Conservation (phyloP, 2,113 vertebrate genomes). For the Spilogale gracilis region DNA sequence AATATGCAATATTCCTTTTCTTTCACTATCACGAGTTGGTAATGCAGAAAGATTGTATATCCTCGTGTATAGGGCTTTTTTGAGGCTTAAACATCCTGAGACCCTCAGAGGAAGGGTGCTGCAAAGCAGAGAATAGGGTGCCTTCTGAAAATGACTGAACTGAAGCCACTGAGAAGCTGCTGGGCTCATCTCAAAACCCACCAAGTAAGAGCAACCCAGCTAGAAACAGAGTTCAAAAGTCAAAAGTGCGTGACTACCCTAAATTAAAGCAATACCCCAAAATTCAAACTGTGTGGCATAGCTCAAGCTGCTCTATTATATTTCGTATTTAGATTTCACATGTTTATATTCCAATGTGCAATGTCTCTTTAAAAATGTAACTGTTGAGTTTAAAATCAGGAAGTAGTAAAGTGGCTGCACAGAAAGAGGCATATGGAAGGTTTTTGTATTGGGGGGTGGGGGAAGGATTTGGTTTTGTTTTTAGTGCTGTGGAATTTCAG, state of each 20-base stretch:
- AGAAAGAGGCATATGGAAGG: constrained; percentile 43
- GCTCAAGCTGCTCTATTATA: background rate
- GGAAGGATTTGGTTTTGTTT: constrained; percentile 56
- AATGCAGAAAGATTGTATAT: background rate
- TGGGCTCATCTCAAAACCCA: constrained; percentile 53
- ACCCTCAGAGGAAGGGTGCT: background rate
- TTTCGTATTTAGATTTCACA: constrained; percentile 58
- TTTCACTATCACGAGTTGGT: background rate
- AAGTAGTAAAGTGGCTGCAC: constrained; percentile 39
- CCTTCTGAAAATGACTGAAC: constrained; percentile 56
- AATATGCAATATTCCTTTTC: background rate
- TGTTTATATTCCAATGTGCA: background rate
- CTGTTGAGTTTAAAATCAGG: constrained; percentile 48
- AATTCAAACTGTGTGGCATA: background rate
- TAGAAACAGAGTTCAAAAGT: constrained; percentile 41
- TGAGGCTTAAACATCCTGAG: background rate
- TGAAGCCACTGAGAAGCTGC: background rate
- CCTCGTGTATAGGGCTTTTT: background rate
- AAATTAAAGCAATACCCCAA: background rate
- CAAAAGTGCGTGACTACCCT: background rate
- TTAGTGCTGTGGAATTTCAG: constrained; percentile 66
- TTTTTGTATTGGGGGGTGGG: background rate
- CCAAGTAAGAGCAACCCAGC: background rate
- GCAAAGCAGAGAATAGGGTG: background rate
- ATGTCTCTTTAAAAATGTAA: constrained; percentile 64